A percentile compares a stretch with the other conserved stretches of the same genome.
Conservation (phyloP, 2,888 invertebrate genomes). For the Sarcophaga rosellei region DNA sequence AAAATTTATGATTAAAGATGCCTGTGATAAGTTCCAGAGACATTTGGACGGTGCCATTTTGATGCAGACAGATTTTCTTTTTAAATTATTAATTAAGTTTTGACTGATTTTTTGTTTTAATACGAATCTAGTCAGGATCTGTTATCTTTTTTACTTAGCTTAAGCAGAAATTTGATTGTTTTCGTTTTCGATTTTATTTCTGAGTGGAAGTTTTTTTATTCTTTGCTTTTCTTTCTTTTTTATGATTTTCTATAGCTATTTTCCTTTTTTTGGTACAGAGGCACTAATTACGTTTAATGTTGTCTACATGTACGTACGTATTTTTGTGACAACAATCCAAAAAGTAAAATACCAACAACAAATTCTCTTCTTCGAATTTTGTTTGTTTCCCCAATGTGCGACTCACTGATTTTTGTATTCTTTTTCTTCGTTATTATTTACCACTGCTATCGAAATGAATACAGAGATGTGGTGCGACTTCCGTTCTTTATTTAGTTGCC, state of each 20-base stretch:
- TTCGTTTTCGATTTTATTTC: conserved; percentile 34
- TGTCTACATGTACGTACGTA: conserved; percentile 54
- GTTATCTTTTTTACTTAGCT: neutral
- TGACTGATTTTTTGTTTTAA: neutral
- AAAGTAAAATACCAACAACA: conserved; percentile 32
- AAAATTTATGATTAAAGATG: conserved; percentile 70
- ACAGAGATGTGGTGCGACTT: neutral
- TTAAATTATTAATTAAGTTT: neutral
- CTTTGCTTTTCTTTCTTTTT: conserved; percentile 41
- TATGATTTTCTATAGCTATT: neutral
- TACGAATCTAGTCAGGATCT: neutral
- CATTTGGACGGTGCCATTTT: conserved; percentile 62
- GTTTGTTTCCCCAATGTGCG: neutral
- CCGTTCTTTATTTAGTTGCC: conserved; percentile 33
- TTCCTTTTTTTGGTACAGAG: conserved; percentile 59
- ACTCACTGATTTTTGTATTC: neutral
- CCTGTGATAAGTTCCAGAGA: conserved; percentile 65
- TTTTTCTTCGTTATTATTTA: neutral
- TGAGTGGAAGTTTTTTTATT: conserved; percentile 40
- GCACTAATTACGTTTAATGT: conserved; percentile 68
- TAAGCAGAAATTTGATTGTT: conserved; percentile 51
- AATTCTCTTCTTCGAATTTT: conserved; percentile 38
- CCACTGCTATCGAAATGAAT: neutral
- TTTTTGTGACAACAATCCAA: conserved; percentile 53
- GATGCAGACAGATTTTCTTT: conserved; percentile 3